Evolutionary conservation across 2,113 vertebrate species (phyloP), one percentile per base, ranked within the genome.

Genomic region (Bagarius yarrelli): DNA sequence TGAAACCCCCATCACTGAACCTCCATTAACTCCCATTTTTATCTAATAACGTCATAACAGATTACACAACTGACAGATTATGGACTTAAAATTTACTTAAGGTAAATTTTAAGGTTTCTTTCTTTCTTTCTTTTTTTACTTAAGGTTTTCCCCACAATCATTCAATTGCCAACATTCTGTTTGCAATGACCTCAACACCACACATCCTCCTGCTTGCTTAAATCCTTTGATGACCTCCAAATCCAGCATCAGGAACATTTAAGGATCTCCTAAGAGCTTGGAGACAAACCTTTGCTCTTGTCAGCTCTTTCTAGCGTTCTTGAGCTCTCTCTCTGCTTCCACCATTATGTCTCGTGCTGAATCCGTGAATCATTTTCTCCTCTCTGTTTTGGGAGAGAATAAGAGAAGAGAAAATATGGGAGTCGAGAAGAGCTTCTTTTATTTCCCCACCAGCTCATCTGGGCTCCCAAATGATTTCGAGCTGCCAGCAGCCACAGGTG

Each of bases 401-500:
- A 40, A 81, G 71, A 76, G 60, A 44, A 44, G 71, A 69, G 32
- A 27, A 55, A 32, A 56, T 81, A 34, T 75, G 70, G 60, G 72
- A 57, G 80, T 76, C 12, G 60, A 81, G 52, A 19, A 81, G 61
- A 19, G 23, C 69, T 66, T 78, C 78, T 81, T 79, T 76, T 83
- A n/a, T 66, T 61, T 69, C 81, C 81, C 61, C 69, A 67, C 72
- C 71, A 71, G 78, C 78, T 80, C 83, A 83, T 80, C 80, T 83
- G 77, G 70, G 80, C 67, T 80, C 79, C 76, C 71, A 52, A 60
- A 82, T 79, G 64, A 61, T 55, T 57, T 80, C 11, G 21, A 50
- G 77, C 53, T 82, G 84, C 86, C 84, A 86, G 83, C 63, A 83
- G 78, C 78, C 78, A 79, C 86, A 87, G 83, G 83, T 87, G 83